A percentile compares a stretch with the other conserved stretches of the same genome.
Conservation (phyloP, 2,797 vertebrate genomes). For the Muraenolepis orangiensis region DNA sequence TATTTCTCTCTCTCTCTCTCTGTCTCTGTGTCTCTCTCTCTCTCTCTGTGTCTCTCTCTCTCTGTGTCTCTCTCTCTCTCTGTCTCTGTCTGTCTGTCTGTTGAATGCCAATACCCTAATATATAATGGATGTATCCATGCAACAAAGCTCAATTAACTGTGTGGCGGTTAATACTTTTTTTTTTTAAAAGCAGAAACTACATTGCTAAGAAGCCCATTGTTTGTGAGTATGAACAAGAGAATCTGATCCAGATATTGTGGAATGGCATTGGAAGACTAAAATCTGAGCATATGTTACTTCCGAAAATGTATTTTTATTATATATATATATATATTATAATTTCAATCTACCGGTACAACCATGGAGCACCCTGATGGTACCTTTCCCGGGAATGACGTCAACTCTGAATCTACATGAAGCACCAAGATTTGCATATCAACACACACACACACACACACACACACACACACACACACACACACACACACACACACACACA, state of each 20-base stretch:
- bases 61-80: slow-evolving; percentile 61
- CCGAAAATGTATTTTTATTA: no score
- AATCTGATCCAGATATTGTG: not conserved
- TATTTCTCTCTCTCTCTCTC: slow-evolving; percentile 57
- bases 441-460: slow-evolving; percentile 16
- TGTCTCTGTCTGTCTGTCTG: no score
- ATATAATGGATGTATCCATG: not conserved
- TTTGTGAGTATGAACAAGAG: not conserved
- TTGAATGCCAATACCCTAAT: slow-evolving; percentile 6
- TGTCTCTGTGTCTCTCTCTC: slow-evolving; percentile 57
- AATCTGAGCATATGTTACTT: not conserved
- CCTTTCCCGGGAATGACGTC: no score
- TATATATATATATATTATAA: no score
- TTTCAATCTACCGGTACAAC: not conserved
- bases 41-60: slow-evolving; percentile 58
- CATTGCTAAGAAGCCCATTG: not conserved
- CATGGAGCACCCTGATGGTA: not conserved
- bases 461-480: slow-evolving; percentile 38
- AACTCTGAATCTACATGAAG: no score
- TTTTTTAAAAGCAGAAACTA: not conserved
- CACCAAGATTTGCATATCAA: slow-evolving; percentile 38
- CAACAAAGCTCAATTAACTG: not conserved
- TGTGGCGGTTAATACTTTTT: not conserved
- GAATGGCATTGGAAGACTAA: not conserved
- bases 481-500: slow-evolving; percentile 47